Evolutionary conservation across 1,140 invertebrate species (phyloP).

Genomic region (Pogonomyrmex californicus): DNA sequence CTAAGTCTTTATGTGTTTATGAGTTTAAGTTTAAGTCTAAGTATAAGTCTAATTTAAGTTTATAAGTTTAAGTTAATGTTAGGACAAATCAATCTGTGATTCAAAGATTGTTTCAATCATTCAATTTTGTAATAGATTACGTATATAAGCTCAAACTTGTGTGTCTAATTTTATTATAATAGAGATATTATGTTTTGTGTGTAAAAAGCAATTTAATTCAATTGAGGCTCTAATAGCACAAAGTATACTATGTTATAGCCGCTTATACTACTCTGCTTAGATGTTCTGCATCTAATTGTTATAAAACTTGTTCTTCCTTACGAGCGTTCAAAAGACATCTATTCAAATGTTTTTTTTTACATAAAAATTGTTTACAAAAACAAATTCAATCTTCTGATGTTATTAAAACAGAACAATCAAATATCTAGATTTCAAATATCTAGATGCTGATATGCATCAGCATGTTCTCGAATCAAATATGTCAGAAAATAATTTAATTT

Average conservation of each 20-base stretch:
- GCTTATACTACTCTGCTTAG: constrained; percentile 13
- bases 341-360: not conserved
- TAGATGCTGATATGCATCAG: not conserved
- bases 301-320: constrained; percentile 20
- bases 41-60: too few species aligned
- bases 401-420: constrained; percentile 1
- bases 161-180: constrained; percentile 19
- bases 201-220: not conserved
- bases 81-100: not conserved
- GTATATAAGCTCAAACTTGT: not conserved
- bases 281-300: constrained; percentile 9
- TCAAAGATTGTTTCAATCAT: not conserved
- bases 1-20: too few species aligned
- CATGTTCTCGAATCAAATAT: not conserved
- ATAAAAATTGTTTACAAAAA: constrained; percentile 9
- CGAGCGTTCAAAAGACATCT: constrained; percentile 13
- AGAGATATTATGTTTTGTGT: constrained; percentile 2
- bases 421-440: not conserved
- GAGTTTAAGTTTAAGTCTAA: too few species aligned
- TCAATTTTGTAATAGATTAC: not conserved
- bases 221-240: constrained; percentile 1
- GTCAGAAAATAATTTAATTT: not conserved
- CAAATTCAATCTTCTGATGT: constrained; percentile 12
- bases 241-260: not conserved
- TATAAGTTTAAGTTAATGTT: not conserved